These are phyloP conservation scores for Thalassophryne amazonica DNA, from an alignment of 2,797 vertebrate genomes.

Conservation along the genomic window DNA sequence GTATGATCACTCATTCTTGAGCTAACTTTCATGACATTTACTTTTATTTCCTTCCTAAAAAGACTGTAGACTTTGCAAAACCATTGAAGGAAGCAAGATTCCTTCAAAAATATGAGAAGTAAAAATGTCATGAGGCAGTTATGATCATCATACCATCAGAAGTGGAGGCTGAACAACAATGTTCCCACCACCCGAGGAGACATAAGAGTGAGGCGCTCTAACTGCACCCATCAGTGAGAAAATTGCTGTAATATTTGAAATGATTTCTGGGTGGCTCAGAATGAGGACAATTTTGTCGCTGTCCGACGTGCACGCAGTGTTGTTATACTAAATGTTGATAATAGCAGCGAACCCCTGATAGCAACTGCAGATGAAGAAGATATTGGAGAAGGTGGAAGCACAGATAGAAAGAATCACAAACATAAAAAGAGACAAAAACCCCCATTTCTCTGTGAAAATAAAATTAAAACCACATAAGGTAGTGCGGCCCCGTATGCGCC, in stretches of 20 bases:
- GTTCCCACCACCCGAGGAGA: constrained; percentile 6
- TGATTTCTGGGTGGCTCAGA: constrained; percentile 14
- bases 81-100: not conserved
- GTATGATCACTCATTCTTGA: not conserved
- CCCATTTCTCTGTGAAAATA: constrained; percentile 5
- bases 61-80: not conserved
- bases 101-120: constrained; percentile 7
- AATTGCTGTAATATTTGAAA: constrained; percentile 44
- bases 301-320: constrained; percentile 32
- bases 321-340: constrained; percentile 11
- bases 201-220: constrained; percentile 35
- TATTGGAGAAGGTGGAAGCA: not conserved
- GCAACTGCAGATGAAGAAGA: not conserved
- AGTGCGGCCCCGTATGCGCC: not conserved
- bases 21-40: not conserved
- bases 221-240: constrained; percentile 39
- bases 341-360: constrained; percentile 3
- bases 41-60: not conserved
- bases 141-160: constrained; percentile 33
- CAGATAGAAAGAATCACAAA: constrained; percentile 1
- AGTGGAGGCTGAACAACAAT: constrained; percentile 25
- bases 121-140: constrained; percentile 12
- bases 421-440: not conserved
- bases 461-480: constrained; percentile 8
- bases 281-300: constrained; percentile 2